A percentile compares a stretch with the other conserved stretches of the same genome.
phyloP scores from a whole-genome alignment of 2,888 invertebrate species.

The Shargacucullia verbasci region DNA sequence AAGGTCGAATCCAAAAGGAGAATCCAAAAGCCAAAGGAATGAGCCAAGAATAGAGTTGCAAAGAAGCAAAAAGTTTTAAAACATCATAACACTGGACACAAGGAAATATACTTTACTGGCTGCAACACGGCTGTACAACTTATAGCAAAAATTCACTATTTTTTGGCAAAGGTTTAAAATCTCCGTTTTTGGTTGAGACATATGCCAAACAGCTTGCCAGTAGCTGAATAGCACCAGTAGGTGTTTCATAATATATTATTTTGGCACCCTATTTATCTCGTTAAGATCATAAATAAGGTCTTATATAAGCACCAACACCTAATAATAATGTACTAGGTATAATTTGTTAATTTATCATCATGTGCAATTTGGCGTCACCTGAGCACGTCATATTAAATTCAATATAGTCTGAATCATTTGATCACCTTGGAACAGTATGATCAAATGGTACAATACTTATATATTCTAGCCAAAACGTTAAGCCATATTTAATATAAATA shows the following conservation, averaged over 20 bases:
- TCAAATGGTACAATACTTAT: constrained; percentile 4
- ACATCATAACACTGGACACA: too few relatives aligned
- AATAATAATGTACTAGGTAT: constrained; percentile 18
- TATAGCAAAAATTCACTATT: too few relatives aligned
- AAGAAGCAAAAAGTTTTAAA: too few relatives aligned
- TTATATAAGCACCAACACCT: constrained; percentile 11
- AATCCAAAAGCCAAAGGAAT: too few relatives aligned
- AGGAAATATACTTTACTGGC: too few relatives aligned
- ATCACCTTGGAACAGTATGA: neutral
- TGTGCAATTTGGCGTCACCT: constrained; percentile 5
- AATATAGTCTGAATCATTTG: constrained; percentile 4
- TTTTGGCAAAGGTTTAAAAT: too few relatives aligned
- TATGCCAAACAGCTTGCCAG: too few relatives aligned
- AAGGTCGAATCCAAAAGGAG: too few relatives aligned
- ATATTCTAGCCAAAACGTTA: neutral
- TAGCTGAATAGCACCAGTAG: neutral
- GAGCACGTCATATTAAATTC: neutral
- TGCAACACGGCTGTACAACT: too few relatives aligned
- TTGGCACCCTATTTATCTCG: constrained; percentile 24
- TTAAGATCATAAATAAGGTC: constrained; percentile 14
- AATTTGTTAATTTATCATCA: constrained; percentile 8
- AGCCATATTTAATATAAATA: neutral
- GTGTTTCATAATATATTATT: neutral
- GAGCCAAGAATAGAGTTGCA: too few relatives aligned
- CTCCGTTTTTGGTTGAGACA: too few relatives aligned